Evolutionary conservation across 1,140 invertebrate species (phyloP).

Genomic region (Aradophagus sp.): DNA sequence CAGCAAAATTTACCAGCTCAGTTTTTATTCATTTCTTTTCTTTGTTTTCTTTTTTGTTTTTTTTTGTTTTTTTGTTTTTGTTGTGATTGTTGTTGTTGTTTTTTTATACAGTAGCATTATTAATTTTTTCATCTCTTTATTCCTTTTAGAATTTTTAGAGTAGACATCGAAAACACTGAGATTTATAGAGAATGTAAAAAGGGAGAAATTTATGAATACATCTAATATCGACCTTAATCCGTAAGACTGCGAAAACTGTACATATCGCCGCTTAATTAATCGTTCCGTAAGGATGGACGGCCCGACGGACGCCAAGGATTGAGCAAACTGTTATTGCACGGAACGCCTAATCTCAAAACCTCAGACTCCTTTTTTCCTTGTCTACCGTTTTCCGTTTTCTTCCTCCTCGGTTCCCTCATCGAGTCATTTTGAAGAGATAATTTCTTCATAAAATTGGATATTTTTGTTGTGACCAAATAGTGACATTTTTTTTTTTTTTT

Average conservation of each 20-base stretch:
- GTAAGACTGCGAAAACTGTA: slow-evolving; percentile 47
- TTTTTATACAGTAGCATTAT: slow-evolving; percentile 36
- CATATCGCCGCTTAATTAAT: slow-evolving; percentile 59
- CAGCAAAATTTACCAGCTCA: no score
- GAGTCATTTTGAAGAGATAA: not conserved
- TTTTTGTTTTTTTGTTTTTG: no score
- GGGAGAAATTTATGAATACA: slow-evolving; percentile 61
- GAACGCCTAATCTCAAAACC: slow-evolving; percentile 65
- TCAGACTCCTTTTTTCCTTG: not conserved
- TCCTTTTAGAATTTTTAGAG: slow-evolving; percentile 63
- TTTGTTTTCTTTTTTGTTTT: no score
- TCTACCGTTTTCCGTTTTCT: not conserved
- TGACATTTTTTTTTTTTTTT: no score
- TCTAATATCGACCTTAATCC: slow-evolving; percentile 57
- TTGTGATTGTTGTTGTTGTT: slow-evolving; percentile 18
- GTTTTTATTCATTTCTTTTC: no score
- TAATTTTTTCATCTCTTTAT: slow-evolving; percentile 8
- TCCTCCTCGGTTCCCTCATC: not conserved
- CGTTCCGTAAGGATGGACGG: slow-evolving; percentile 70
- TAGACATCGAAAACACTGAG: slow-evolving; percentile 74
- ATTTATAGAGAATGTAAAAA: slow-evolving; percentile 68
- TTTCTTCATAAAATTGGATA: no score
- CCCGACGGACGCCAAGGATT: slow-evolving; percentile 73
- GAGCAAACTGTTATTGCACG: slow-evolving; percentile 72
- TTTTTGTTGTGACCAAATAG: no score